These are phyloP conservation scores for Cydia strobilella DNA, from an alignment of 1,140 invertebrate species.

Conservation along the genomic window DNA sequence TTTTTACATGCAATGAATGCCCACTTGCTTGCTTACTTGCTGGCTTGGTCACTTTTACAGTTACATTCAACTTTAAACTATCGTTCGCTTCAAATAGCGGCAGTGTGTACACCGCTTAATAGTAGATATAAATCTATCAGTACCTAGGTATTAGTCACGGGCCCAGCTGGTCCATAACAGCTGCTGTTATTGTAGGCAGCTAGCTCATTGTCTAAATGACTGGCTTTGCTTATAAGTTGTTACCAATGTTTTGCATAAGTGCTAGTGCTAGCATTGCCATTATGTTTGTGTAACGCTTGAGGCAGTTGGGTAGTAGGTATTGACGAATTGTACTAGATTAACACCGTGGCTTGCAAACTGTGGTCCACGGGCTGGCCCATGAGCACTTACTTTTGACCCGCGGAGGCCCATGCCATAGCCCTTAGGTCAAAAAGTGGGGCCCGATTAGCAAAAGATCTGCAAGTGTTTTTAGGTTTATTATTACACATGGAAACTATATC, in stretches of 20 bases:
- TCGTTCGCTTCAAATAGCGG: background rate
- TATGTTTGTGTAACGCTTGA: background rate
- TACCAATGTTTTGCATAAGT: conserved; percentile 6
- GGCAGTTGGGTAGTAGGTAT: background rate
- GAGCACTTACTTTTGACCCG: too few species aligned
- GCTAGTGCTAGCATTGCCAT: background rate
- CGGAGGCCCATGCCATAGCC: too few species aligned
- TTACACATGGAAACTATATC: too few species aligned
- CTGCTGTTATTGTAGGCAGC: conserved; percentile 5
- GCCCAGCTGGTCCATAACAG: conserved; percentile 7
- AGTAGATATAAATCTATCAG: conserved; percentile 9
- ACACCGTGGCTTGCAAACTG: too few species aligned
- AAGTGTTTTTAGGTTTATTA: too few species aligned
- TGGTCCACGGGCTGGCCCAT: too few species aligned
- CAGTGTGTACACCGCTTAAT: background rate
- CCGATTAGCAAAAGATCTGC: too few species aligned
- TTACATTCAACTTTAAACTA: too few species aligned
- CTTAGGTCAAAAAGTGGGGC: too few species aligned
- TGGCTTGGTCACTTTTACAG: too few species aligned
- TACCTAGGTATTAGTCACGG: background rate
- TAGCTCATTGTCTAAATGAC: conserved; percentile 12
- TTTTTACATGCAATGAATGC: too few species aligned
- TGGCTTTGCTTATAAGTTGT: conserved; percentile 3
- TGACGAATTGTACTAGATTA: background rate
- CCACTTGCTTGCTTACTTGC: too few species aligned